phyloP scores from a whole-genome alignment of 2,797 vertebrate species.

The Macropus fuliginosus region DNA sequence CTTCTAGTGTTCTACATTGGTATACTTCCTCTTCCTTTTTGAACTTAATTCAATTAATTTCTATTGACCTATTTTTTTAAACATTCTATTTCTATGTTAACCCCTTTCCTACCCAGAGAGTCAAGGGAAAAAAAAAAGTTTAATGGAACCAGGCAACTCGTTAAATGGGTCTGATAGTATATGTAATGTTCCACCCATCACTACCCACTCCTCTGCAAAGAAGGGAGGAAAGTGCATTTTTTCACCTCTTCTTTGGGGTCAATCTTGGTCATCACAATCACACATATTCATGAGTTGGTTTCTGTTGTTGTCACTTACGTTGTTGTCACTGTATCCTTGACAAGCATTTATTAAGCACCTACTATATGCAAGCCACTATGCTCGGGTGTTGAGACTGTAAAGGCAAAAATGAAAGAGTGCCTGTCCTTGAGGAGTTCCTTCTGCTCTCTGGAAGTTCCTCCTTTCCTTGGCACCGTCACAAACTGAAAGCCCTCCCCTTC shows the following conservation, averaged over 20 bases:
- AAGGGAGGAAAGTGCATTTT: not conserved
- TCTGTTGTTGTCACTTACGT: not conserved
- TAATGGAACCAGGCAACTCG: not conserved
- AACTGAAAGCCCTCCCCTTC: constrained; percentile 48
- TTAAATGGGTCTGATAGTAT: not conserved
- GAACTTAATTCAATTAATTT: not conserved
- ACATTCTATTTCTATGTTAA: not conserved
- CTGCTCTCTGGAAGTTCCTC: constrained; percentile 1
- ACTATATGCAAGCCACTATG: not conserved
- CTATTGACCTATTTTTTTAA: not conserved
- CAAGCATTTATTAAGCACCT: not conserved
- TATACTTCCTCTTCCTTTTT: not conserved
- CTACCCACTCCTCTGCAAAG: not conserved
- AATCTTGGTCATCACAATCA: not conserved
- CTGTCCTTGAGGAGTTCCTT: not conserved
- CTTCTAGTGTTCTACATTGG: not conserved
- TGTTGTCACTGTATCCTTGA: not conserved
- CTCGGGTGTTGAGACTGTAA: not conserved
- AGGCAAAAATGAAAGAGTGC: not conserved
- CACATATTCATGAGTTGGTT: not conserved
- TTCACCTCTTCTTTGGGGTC: not conserved
- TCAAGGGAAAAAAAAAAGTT: not conserved
- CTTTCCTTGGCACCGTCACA: not conserved
- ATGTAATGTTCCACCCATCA: not conserved
- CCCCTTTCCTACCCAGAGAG: not conserved